Evolutionary conservation across 2,113 vertebrate genomes (phyloP), one percentile per base, ranked within the genome.

Genomic region (Cavia porcellus): DNA sequence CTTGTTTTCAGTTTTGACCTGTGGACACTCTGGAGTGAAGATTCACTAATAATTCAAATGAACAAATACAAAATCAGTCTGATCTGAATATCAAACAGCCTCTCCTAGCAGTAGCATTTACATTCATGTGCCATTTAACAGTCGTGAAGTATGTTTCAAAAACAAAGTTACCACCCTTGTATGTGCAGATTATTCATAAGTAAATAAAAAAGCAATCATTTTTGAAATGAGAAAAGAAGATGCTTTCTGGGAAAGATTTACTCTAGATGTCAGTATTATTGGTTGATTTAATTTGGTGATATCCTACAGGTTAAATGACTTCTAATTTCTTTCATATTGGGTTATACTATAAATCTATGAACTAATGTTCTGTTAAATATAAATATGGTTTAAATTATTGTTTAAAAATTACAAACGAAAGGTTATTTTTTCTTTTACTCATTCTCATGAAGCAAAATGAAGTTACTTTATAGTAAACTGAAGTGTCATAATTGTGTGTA

Each of bases 361-460:
- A 74, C 59, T 28, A 86, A 80, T 84, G 82, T 93, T 19, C 38
- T 89, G 13, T 57, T 89, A 92, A 70, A 89, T 24, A 86, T 61
- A 32, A 42, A 57, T 52, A 64, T 8, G 55, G 66, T 80, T 57
- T 93, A 75, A 92, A 88, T 81, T 72, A 47, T 70, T 93, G 38
- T 74, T 96, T 86, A 86, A 89, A 81, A 81, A 47, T 79, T 88
- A 80, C 95, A 22, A 83, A 66, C 75, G 55, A 75, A 90, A 30
- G 30, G 4, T 86, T 95, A 72, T 42, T 94, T 96, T 94, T 94
- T 12, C n/a, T 50, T 94, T 42, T 92, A 52, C 45, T 92, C 13
- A 52, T 61, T 96, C 13, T 82, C 45, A 50, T 62, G 85, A 85
- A 85, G 70, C 25, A 93, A 85, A 86, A 86, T n/a, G 95, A 47